Conservation (phyloP, 2,888 invertebrate species). For the Sylvicola cinctus region DNA sequence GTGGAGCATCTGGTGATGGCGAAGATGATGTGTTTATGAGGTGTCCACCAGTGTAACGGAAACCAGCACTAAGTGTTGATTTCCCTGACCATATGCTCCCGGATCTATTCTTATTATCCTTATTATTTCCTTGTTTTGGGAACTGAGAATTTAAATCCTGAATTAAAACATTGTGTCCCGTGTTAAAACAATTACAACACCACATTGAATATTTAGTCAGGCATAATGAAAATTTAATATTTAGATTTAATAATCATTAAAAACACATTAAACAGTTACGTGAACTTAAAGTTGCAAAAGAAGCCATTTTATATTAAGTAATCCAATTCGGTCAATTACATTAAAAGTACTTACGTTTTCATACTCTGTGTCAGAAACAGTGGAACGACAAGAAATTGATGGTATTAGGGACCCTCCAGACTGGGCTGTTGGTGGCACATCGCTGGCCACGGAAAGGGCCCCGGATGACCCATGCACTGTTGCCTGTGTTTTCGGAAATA, state of each 20-base stretch:
- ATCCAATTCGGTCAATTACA: slow-evolving; percentile 1
- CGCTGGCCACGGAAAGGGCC: slow-evolving; percentile 25
- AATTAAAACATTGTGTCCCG: slow-evolving; percentile 11
- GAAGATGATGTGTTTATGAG: slow-evolving; percentile 66
- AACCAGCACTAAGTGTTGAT: slow-evolving; percentile 68
- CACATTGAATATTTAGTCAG: no score
- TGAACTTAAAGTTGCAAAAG: no score
- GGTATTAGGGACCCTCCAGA: slow-evolving; percentile 32
- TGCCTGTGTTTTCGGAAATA: slow-evolving; percentile 34
- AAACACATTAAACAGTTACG: no score
- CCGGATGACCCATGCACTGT: slow-evolving; percentile 45
- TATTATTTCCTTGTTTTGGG: slow-evolving; percentile 21
- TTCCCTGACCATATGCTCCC: slow-evolving; percentile 86
- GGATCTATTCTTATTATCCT: slow-evolving; percentile 54
- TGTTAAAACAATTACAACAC: slow-evolving; percentile 4
- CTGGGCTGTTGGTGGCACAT: slow-evolving; percentile 44
- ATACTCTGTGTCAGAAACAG: slow-evolving; percentile 86
- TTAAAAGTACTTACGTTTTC: slow-evolving; percentile 50
- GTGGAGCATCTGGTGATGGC: slow-evolving; percentile 74
- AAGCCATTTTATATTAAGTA: no score
- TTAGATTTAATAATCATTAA: no score
- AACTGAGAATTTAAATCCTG: slow-evolving; percentile 27
- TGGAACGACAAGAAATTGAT: slow-evolving; percentile 55
- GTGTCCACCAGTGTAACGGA: slow-evolving; percentile 71
- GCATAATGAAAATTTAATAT: no score